Conservation (phyloP, 2,888 invertebrate species). For the Acleris emargana region DNA sequence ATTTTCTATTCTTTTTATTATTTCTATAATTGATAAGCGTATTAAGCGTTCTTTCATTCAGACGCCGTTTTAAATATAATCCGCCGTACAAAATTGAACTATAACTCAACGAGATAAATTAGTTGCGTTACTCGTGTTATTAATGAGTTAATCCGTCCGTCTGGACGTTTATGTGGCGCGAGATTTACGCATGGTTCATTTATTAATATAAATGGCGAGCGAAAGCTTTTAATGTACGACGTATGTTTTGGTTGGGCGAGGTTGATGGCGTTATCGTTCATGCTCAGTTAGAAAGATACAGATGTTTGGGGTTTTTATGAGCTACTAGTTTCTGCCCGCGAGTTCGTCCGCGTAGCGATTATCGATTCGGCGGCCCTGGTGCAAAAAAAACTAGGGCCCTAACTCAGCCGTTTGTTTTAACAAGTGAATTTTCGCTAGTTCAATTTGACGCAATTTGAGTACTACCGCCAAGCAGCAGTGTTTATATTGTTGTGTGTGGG, state of each 20-base stretch:
- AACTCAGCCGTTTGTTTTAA: too few species aligned
- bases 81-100: slow-evolving; percentile 15
- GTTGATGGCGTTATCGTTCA: background rate
- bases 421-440: too few species aligned
- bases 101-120: slow-evolving; percentile 15
- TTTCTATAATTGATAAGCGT: too few species aligned
- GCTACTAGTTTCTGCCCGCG: too few species aligned
- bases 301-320: background rate
- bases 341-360: too few species aligned
- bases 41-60: background rate
- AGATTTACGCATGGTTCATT: slow-evolving; percentile 27
- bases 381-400: too few species aligned
- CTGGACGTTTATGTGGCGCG: slow-evolving; percentile 22
- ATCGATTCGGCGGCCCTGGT: too few species aligned
- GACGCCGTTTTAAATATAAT: slow-evolving; percentile 11
- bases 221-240: background rate
- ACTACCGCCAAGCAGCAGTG: too few species aligned
- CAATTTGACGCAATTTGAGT: too few species aligned
- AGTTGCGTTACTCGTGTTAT: slow-evolving; percentile 6
- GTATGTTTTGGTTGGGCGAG: background rate
- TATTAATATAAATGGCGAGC: slow-evolving; percentile 24
- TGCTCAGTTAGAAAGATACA: background rate
- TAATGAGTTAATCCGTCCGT: slow-evolving; percentile 24
- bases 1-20: too few species aligned
- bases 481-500: too few species aligned